Evolutionary conservation across 2,113 vertebrate genomes (phyloP), one percentile per base, ranked within the genome.

Genomic region (Trochalopteron elliotii): DNA sequence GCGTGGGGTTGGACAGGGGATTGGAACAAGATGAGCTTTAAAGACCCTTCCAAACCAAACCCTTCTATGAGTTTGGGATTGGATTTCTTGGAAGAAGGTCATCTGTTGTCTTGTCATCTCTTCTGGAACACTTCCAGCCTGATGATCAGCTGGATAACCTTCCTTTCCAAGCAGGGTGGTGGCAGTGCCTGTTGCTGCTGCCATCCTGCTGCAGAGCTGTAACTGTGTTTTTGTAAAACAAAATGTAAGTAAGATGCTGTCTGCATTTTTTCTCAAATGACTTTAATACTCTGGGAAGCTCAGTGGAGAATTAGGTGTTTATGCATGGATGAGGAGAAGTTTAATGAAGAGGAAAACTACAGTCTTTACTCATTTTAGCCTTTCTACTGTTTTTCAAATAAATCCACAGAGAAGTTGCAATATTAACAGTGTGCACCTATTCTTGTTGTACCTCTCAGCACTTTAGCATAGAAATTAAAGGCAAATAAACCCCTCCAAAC

Each of bases 321-420:
- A 96, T 97, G 82, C 82, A 89, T 21, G 78, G 87, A 59, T 89
- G 82, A 95, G 95, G 87, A 82, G 91, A 95, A 94, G 90, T 92
- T 96, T 96, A 98, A 97, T 96, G 96, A 97, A 97, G 96, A 94
- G 63, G 85, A 95, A 97, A 97, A 95, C 44, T 35, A 89, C 28
- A 80, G 63, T 94, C 82, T 94, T 93, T 95, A 95, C 65, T 96
- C 80, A 87, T 94, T 97, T 87, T 94, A 93, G 86, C 56, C 44
- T 84, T 94, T 96, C 86, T 94, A 19, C 55, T 56, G 89, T 77
- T 97, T 96, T 87, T 94, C 74, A 95, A 75, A 92, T 94, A 93
- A 94, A 90, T 67, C 81, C 70, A 47, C 35, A 45, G 85, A 92
- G 77, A 95, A 95, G 49, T 83, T 3, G 5, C 87, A 82, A 80